Percentiles rank a stretch among this genome's conserved stretches.
phyloP scores from a whole-genome alignment of 1,140 invertebrate genomes.

The Bathynomus jamesi region DNA sequence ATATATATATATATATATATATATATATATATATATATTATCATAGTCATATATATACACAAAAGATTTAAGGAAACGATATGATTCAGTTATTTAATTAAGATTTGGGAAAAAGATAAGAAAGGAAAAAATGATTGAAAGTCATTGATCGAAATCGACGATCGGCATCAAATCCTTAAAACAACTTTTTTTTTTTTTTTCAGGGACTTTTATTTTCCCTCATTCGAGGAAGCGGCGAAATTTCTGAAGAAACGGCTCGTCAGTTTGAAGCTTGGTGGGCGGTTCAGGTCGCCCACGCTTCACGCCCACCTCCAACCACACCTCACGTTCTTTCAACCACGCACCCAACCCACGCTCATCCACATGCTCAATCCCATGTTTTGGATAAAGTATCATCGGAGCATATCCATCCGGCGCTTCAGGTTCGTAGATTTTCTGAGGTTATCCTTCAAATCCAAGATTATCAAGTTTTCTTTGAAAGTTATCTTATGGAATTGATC shows the following conservation, averaged over 20 bases:
- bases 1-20: no score
- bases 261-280: conserved; percentile 23
- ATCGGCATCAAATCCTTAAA: no score
- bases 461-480: background rate
- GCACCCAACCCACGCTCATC: background rate
- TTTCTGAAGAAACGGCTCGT: conserved; percentile 7
- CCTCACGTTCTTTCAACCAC: background rate
- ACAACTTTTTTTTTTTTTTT: conserved; percentile 41
- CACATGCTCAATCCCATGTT: conserved; percentile 3
- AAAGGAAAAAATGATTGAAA: no score
- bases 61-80: no score
- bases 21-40: no score
- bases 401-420: conserved; percentile 21
- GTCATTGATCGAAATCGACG: no score
- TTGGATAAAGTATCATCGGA: conserved; percentile 2
- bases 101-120: no score
- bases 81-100: no score
- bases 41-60: no score
- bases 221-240: conserved; percentile 9
- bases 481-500: no score
- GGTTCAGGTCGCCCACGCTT: conserved; percentile 31
- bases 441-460: background rate
- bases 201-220: conserved; percentile 68
- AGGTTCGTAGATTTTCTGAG: conserved; percentile 11
- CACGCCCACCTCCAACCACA: conserved; percentile 12